phyloP scores from a whole-genome alignment of 2,113 vertebrate species.

The Halichoerus grypus region DNA sequence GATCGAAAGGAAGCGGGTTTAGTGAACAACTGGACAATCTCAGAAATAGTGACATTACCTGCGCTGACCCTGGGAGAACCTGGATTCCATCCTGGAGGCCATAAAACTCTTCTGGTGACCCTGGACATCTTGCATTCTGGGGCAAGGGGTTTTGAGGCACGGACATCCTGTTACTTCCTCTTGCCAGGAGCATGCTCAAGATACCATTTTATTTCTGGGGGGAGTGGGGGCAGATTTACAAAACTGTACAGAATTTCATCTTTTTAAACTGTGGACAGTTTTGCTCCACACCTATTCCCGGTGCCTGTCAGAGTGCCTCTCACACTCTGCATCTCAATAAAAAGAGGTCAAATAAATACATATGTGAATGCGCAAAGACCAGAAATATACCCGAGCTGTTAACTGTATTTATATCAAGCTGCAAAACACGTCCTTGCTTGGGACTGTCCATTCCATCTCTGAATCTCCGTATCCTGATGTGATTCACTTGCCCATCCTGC shows the following conservation, averaged over 20 bases:
- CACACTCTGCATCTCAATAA: background rate
- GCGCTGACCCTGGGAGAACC: background rate
- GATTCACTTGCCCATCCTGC: background rate
- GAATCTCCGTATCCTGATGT: background rate
- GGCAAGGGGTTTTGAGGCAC: background rate
- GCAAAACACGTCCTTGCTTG: background rate
- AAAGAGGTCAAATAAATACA: background rate
- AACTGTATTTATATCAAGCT: background rate
- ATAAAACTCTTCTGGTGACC: background rate
- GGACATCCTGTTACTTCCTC: background rate
- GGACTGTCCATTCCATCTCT: background rate
- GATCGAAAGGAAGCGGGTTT: background rate
- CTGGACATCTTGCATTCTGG: background rate
- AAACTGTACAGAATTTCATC: slow-evolving; percentile 4
- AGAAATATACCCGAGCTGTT: background rate
- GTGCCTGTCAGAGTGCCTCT: background rate
- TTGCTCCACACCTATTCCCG: background rate
- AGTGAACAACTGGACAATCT: background rate
- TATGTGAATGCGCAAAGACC: background rate
- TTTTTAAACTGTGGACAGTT: background rate
- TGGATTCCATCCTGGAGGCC: background rate
- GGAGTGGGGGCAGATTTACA: accelerated
- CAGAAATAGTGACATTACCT: background rate
- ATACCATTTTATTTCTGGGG: background rate
- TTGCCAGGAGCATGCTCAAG: background rate